Percentiles rank a stretch among this genome's conserved stretches.
Evolutionary conservation across 2,113 vertebrate genomes (phyloP).

Genomic region (Pollachius pollachius): DNA sequence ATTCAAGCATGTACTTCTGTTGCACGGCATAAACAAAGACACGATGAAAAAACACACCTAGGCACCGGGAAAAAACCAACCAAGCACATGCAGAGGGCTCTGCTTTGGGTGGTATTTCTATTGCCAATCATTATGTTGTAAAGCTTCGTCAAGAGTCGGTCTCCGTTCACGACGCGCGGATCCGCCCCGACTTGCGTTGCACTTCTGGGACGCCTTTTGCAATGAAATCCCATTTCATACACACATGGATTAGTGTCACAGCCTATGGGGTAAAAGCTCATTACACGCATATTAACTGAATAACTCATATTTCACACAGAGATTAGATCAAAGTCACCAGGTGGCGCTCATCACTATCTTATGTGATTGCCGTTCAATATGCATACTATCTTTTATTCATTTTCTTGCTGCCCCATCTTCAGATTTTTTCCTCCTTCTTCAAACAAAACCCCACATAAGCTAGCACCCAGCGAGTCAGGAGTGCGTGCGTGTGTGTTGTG

Average conservation of each 20-base stretch:
- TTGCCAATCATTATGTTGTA: conserved; percentile 34
- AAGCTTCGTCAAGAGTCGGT: conserved; percentile 39
- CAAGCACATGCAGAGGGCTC: conserved; percentile 11
- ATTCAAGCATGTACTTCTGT: conserved; percentile 17
- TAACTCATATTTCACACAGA: background rate
- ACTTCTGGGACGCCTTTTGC: too few relatives aligned
- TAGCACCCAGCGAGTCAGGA: too few relatives aligned
- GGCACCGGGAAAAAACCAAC: conserved; percentile 20
- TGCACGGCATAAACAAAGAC: background rate
- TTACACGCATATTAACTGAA: conserved; percentile 4
- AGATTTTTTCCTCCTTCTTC: background rate
- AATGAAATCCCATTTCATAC: too few relatives aligned
- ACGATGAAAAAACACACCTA: conserved; percentile 4
- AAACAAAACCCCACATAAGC: conserved; percentile 7
- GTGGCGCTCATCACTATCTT: conserved; percentile 56
- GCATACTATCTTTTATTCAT: conserved; percentile 41
- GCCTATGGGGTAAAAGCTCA: conserved; percentile 6
- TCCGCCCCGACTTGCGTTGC: background rate
- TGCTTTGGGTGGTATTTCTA: conserved; percentile 49
- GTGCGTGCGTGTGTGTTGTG: too few relatives aligned
- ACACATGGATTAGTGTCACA: too few relatives aligned
- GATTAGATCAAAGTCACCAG: conserved; percentile 23
- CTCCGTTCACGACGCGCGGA: background rate
- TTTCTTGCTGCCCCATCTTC: conserved; percentile 17
- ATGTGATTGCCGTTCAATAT: conserved; percentile 27